Evolutionary conservation across 2,888 invertebrate species (phyloP), one percentile per base, ranked within the genome.

Genomic region (Tenthredo livida): DNA sequence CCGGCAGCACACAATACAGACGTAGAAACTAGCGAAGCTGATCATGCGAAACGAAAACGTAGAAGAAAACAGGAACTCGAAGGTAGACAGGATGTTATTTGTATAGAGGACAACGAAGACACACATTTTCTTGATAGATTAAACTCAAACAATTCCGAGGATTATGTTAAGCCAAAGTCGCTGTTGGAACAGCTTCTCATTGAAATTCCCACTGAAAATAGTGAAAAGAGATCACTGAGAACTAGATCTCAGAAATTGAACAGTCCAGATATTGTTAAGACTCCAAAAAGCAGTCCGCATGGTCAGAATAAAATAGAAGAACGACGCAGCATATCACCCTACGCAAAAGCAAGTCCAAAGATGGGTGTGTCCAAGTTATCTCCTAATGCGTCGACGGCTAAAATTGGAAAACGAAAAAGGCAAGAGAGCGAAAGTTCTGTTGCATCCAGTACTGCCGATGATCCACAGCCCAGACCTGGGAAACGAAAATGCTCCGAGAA

Each of bases 151-250:
- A 92, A 88, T 83, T 87, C 90, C 10, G 93, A 93, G 4, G 93
- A 93, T 25, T 93, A 91, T 73, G 90, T 91, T 1, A 92, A 92
- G 50, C 89, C 91, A 3, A 93, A 94, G 85, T 96, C 96, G 84
- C 92, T 96, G 78, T 94, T 97, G 67, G 97, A 97, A 90, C 97
- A 97, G 91, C 95, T 98, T 89, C 94, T 97, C 1, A 98, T 98
- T 89, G 98, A 98, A 92, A 98, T 98, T 89, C 98, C 98, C 5
- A 94, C 95, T 86, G 95, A 95, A 82, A 94, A 94, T 89, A 93
- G 93, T 84, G 94, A 94, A 86, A 95, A 95, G 90, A 95, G 86
- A 92, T 94, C 89, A 83, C 88, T 86, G 91, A 93, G 91, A 86
- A 94, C 90, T 72, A 89, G 93, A 83, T 93, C 93, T 0, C 93